Evolutionary conservation across 1,140 invertebrate genomes (phyloP).

Genomic region (Phymorhynchus buccinoides): DNA sequence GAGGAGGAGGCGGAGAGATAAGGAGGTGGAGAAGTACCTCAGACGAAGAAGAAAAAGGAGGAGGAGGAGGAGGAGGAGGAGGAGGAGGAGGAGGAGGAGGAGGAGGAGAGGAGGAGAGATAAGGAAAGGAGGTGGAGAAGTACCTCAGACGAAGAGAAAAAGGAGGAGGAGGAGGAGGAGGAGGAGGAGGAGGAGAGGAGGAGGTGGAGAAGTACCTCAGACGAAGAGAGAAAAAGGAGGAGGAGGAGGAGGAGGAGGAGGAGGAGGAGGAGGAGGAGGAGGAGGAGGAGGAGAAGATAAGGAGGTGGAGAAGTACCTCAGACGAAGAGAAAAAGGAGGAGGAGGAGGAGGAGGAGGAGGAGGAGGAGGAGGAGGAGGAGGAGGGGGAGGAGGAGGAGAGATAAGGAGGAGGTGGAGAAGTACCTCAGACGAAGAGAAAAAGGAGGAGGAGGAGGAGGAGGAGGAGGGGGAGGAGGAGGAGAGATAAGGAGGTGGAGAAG

Average conservation of each 20-base stretch:
- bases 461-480: too few relatives aligned
- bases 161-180: neutral
- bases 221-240: neutral
- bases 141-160: too few relatives aligned
- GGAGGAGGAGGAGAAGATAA: neutral
- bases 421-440: too few relatives aligned
- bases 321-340: neutral
- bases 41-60: neutral
- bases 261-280: neutral
- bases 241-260: neutral
- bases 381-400: neutral
- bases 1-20: too few relatives aligned
- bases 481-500: too few relatives aligned
- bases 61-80: neutral
- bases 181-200: neutral
- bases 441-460: too few relatives aligned
- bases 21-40: too few relatives aligned
- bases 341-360: neutral
- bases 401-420: too few relatives aligned
- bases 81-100: neutral
- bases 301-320: neutral
- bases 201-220: neutral
- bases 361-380: neutral
- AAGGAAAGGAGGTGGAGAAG: neutral
- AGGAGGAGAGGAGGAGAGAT: neutral